Evolutionary conservation across 2,113 vertebrate genomes (phyloP).

Genomic region (Sapayoa aenigma): DNA sequence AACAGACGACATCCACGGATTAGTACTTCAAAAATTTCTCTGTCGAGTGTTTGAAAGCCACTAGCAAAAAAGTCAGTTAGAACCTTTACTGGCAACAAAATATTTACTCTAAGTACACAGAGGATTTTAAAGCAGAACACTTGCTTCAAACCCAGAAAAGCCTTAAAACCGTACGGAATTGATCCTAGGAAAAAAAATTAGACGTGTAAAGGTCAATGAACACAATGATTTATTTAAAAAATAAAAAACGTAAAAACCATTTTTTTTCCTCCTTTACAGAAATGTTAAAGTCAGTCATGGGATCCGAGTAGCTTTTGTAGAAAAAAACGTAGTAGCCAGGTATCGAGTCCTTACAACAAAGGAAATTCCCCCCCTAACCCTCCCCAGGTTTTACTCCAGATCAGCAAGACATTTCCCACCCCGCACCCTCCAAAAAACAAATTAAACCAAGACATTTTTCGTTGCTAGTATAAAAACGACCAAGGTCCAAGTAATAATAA

Average conservation of each 20-base stretch:
- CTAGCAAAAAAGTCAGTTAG: conserved; percentile 46
- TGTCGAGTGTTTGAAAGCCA: conserved; percentile 55
- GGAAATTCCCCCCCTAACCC: conserved; percentile 65
- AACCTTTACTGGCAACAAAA: conserved; percentile 62
- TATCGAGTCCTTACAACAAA: conserved; percentile 83
- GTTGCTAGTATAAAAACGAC: conserved; percentile 84
- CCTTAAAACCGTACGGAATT: conserved; percentile 69
- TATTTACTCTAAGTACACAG: conserved; percentile 48
- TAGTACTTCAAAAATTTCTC: conserved; percentile 65
- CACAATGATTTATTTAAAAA: conserved; percentile 87
- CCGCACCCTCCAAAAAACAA: conserved; percentile 64
- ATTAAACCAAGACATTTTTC: conserved; percentile 76
- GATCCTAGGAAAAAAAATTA: conserved; percentile 81
- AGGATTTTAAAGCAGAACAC: conserved; percentile 29
- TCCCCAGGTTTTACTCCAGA: conserved; percentile 75
- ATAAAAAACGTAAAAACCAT: conserved; percentile 84
- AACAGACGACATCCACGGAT: conserved; percentile 67
- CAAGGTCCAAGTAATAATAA: conserved; percentile 85
- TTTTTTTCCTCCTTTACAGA: conserved; percentile 75
- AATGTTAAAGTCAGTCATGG: conserved; percentile 78
- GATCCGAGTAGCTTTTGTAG: conserved; percentile 77
- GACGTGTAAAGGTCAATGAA: conserved; percentile 80
- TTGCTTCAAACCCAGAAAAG: conserved; percentile 60
- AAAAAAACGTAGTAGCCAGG: conserved; percentile 80
- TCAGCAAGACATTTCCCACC: conserved; percentile 70